Evolutionary conservation across 2,113 vertebrate genomes (phyloP).

Genomic region (Plecturocebus donacophilus): DNA sequence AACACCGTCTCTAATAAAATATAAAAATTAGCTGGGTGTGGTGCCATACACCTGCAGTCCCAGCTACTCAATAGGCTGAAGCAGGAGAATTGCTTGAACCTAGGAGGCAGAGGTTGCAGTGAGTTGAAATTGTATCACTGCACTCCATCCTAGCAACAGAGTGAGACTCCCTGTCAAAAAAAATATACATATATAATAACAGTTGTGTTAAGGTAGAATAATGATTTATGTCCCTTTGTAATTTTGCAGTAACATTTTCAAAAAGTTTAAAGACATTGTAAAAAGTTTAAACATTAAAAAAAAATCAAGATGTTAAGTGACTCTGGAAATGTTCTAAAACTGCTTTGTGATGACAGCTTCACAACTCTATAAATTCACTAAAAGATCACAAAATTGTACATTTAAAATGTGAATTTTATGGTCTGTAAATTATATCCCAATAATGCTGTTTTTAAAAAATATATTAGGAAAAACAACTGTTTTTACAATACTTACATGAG

Average conservation of each 20-base stretch:
- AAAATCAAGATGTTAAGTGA: neutral
- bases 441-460: neutral
- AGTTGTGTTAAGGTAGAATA: neutral
- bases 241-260: slow-evolving; percentile 37
- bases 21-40: too few relatives aligned
- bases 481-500: slow-evolving; percentile 89
- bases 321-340: slow-evolving; percentile 32
- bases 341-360: neutral
- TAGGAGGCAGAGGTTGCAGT: too few relatives aligned
- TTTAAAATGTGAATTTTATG: neutral
- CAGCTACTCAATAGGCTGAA: too few relatives aligned
- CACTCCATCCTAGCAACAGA: too few relatives aligned
- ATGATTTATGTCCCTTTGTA: neutral
- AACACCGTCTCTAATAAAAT: too few relatives aligned
- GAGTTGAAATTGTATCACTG: too few relatives aligned
- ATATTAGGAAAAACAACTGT: neutral
- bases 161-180: too few relatives aligned
- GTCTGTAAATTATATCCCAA: neutral
- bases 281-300: slow-evolving; percentile 10
- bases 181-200: too few relatives aligned
- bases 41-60: too few relatives aligned
- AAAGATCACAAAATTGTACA: neutral
- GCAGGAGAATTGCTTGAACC: too few relatives aligned
- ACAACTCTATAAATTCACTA: slow-evolving; percentile 15
- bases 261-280: neutral